Evolutionary conservation across 2,888 invertebrate species (phyloP).

Genomic region (Yponomeuta evonymella): DNA sequence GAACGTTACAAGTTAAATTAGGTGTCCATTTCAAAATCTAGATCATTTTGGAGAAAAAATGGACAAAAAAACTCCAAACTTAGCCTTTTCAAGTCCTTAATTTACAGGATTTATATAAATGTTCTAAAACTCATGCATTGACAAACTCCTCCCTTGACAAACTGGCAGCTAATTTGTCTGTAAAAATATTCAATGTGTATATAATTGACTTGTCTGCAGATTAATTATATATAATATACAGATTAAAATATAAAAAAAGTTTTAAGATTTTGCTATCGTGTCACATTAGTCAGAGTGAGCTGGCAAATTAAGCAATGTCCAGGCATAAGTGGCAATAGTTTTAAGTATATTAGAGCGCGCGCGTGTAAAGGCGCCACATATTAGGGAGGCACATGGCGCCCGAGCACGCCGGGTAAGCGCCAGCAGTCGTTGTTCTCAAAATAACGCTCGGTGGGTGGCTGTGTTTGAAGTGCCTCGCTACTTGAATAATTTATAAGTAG

Average conservation of each 20-base stretch:
- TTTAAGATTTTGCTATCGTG: background rate
- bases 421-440: constrained; percentile 54
- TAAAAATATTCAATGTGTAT: no score
- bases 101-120: no score
- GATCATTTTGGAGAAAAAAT: no score
- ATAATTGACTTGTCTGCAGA: no score
- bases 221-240: no score
- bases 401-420: background rate
- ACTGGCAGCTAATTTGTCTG: no score
- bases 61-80: no score
- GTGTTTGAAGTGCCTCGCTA: constrained; percentile 70
- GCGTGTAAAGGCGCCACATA: background rate
- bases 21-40: no score
- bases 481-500: constrained; percentile 73
- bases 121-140: no score
- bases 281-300: background rate
- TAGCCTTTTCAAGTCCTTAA: no score
- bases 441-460: constrained; percentile 60
- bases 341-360: background rate
- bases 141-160: no score
- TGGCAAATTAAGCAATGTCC: background rate
- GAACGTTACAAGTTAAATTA: no score
- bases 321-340: background rate
- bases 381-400: background rate
- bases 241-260: background rate